phyloP scores from a whole-genome alignment of 1,140 invertebrate species.

The Sitodiplosis mosellana region DNA sequence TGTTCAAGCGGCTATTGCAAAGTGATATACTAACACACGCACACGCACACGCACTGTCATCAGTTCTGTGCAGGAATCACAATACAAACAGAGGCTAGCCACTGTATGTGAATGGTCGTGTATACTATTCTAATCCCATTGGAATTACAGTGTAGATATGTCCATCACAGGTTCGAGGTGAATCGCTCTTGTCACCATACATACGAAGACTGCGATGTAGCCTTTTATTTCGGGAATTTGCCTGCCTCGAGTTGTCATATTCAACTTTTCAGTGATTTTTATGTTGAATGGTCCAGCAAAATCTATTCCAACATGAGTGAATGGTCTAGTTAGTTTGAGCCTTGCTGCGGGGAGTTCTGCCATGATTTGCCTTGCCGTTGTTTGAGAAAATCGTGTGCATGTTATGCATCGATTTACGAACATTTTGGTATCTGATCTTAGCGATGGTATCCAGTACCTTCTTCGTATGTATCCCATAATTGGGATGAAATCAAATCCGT shows the following conservation, averaged over 20 bases:
- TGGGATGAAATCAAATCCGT: too few relatives aligned
- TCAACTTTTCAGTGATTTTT: constrained; percentile 6
- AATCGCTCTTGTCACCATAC: constrained; percentile 10
- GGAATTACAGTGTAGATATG: constrained; percentile 6
- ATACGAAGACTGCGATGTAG: constrained; percentile 8
- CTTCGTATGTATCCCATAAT: not conserved
- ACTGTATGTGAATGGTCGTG: too few relatives aligned
- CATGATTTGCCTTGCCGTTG: too few relatives aligned
- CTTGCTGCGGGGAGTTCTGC: constrained; percentile 15
- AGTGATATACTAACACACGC: too few relatives aligned
- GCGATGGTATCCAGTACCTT: not conserved
- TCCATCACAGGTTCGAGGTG: constrained; percentile 11
- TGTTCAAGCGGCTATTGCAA: too few relatives aligned
- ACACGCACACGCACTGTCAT: too few relatives aligned
- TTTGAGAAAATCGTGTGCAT: not conserved
- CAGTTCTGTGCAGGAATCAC: too few relatives aligned
- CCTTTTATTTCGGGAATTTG: not conserved
- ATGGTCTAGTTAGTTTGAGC: constrained; percentile 10
- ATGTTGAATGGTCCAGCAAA: constrained; percentile 17
- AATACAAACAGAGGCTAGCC: too few relatives aligned
- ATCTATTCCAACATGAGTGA: constrained; percentile 14
- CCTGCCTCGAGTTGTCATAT: constrained; percentile 4
- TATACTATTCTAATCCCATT: too few relatives aligned
- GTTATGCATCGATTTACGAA: not conserved
- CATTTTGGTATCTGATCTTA: not conserved